Base-by-base conservation (phyloP, 2,797 vertebrate species). In the Tachyglossus aculeatus region DNA sequence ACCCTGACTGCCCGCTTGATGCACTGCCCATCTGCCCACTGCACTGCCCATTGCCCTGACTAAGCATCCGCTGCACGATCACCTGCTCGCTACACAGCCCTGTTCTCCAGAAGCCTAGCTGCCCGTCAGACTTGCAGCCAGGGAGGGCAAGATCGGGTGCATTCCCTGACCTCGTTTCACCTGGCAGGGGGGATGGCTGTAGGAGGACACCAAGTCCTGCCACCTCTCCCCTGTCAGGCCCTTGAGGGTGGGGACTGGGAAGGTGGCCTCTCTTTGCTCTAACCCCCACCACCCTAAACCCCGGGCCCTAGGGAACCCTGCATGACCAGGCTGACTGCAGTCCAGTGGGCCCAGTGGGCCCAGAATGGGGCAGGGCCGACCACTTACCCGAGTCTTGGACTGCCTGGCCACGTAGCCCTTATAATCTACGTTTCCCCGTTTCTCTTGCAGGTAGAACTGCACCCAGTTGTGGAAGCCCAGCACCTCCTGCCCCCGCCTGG, bases 391-490 rank as follows among this genome's bases (percentile, higher is more conserved):
- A 71, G 89, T 90, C 21, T 88, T 86, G 22, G 85, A 52, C 15
- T 69, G 67, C 5, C 48, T 78, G 73, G 90, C 67, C 67, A 93
- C 90, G 18, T 93, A 95, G 22, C 94, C 95, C 76, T 95, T 95
- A 80, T 95, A 95, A 81, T 94, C 94, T 63, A 95, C 88, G 22
- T 90, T 80, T 0, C 55, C 74, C 71, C 2, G 73, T 67, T 95
- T 97, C 63, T 95, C 94, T 79, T 95, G 93, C 65, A 95, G 85
- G 88, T 95, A 95, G 85, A 96, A 94, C 81, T 95, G 93, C 55
- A 96, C 88, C 95, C 94, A 95, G 90, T 96, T 96, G 83, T 96
- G 96, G 51, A 97, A 93, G 33, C 95, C 95, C 58, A 94, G 73
- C 19, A 96, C 92, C 80, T 95, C 92, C 47, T 82, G 84, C 13